Evolutionary conservation across 2,113 vertebrate genomes (phyloP), one percentile per base, ranked within the genome.

Genomic region (Progne subis): DNA sequence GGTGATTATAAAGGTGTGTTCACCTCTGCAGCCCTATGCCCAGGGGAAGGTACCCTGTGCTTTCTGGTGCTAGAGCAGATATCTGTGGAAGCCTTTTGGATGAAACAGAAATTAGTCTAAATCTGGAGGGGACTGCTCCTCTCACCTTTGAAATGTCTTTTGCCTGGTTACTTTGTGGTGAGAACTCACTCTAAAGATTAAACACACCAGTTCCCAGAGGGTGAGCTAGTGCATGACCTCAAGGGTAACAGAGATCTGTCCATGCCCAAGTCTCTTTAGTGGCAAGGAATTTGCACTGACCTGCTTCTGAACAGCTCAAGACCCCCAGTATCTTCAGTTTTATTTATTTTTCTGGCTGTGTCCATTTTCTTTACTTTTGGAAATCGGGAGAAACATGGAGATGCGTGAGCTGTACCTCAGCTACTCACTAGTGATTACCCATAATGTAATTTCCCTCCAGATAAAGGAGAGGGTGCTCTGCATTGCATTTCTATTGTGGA

Each of bases 391-490:
- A 12, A 9, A 20, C 25, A 5, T 4, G 9, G 18, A 72, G 23
- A 6, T 63, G 26, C 43, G 24, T 3, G 11, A 79, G 14, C 65
- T 71, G 24, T 49, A 18, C 0, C 0, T 82, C 0, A 2, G 0
- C 39, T 78, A 0, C 64, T 68, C 0, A 0, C 14, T 24, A 6
- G 64, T 37, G 39, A 44, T 46, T 61, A 10, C 29, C 47, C 18
- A 2, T n/a, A 32, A 3, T 29, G 44, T 79, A 18, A 52, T 52
- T 74, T 88, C 17, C 53, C 39, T 52, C n/a, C 55, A 52, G 32
- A 6, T 57, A 21, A 86, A 61, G 7, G 44, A 59, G 18, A 52
- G 34, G 44, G 12, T 31, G 13, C 61, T 78, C 50, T 29, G 12
- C 25, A 2, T 25, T 44, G 37, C 5, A 0, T 78, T 91, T 86